Conservation (phyloP, 2,797 vertebrate species). For the Phrynocephalus guinanensis region DNA sequence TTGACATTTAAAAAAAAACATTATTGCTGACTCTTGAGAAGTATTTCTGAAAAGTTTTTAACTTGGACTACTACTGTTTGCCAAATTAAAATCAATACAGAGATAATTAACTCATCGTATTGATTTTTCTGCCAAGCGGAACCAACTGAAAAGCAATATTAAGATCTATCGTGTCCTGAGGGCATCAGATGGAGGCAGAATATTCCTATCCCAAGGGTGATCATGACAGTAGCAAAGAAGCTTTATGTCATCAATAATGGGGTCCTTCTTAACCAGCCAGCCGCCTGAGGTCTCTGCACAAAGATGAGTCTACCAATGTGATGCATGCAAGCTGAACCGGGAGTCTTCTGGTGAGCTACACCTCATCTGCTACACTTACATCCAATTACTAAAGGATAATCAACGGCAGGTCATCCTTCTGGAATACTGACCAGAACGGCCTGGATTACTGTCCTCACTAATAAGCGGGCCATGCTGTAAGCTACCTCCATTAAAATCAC, state of each 20-base stretch:
- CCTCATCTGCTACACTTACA: constrained; percentile 71
- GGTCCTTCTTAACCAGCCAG: constrained; percentile 66
- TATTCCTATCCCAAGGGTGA: constrained; percentile 65
- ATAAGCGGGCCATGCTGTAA: constrained; percentile 16
- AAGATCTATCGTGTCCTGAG: constrained; percentile 80
- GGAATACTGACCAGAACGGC: constrained; percentile 39
- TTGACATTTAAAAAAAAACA: neutral
- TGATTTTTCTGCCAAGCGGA: constrained; percentile 79
- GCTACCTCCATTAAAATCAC: constrained; percentile 41
- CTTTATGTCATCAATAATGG: constrained; percentile 64
- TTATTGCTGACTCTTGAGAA: neutral
- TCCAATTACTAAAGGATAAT: constrained; percentile 75
- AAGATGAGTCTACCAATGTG: constrained; percentile 60
- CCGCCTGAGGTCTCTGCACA: constrained; percentile 69
- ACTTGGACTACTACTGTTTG: constrained; percentile 14
- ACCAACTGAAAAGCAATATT: constrained; percentile 80
- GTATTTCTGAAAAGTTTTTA: neutral
- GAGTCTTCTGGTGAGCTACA: constrained; percentile 48
- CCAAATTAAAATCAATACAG: constrained; percentile 75
- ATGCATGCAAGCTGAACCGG: constrained; percentile 50
- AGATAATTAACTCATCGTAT: constrained; percentile 79
- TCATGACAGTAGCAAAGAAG: constrained; percentile 42
- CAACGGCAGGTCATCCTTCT: constrained; percentile 64
- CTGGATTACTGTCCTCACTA: constrained; percentile 44
- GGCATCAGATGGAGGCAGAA: constrained; percentile 73